Base-by-base conservation (phyloP, 1,140 invertebrate species). In the Drosophila parabipectinata region DNA sequence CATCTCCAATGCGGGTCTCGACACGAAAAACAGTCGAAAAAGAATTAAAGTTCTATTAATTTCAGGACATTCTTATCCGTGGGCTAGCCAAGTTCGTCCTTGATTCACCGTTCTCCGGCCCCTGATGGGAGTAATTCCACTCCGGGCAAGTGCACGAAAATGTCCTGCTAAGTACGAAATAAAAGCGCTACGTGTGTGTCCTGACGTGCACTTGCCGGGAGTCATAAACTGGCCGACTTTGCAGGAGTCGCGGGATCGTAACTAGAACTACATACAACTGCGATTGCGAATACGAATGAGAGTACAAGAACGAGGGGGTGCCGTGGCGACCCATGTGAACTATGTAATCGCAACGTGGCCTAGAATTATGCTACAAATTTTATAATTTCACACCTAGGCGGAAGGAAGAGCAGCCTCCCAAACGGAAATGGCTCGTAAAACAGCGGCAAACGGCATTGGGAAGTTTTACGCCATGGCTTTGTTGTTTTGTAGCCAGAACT, bases 301-400 rank as follows among this genome's bases (percentile, higher is more conserved):
- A 2, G 5, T 15, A 18, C 18, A 44, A 6, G 39, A 12, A 41
- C 37, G 26, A 0, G 26, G 26, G 18, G 26, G 26, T 26, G 26
- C 26, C 26, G 26, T 26, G 26, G 18, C 45, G 62, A 52, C 26
- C 34, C 6, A 44, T 30, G 62, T 15, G 37, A 59, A 78, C 67
- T 79, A 72, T 81, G 52, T 71, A 58, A 68, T 80, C 76, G 54
- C 48, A 81, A 71, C 73, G 53, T 75, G 60, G 60, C 67, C 71
- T 48, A 61, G 45, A 79, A 88, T 72, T 79, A 81, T 87, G 59
- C 82, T 72, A 85, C 78, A 89, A 83, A 89, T 88, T 88, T 89
- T 62, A 83, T 83, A 83, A 89, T 83, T 89, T 89, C 60, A 48
- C 72, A 87, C 75, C 62, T 66, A 63, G 37, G 39, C n/a, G 45